Percentiles rank a stretch among this genome's conserved stretches.
These are phyloP conservation scores for Sericinus montela DNA, from an alignment of 2,888 invertebrate genomes.

Conservation along the genomic window DNA sequence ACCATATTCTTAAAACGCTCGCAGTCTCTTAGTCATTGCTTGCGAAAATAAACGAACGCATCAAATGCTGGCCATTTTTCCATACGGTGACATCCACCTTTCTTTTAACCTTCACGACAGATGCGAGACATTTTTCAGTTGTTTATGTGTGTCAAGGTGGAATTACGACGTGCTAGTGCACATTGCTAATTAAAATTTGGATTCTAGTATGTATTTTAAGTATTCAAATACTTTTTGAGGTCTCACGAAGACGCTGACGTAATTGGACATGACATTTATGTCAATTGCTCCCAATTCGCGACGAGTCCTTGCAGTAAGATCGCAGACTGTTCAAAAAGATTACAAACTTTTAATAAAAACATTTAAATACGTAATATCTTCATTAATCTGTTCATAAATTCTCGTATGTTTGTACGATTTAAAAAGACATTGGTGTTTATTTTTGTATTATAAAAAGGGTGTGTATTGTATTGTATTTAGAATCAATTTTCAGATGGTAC, in stretches of 20 bases:
- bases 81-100: conserved; percentile 50
- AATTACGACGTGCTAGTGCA: conserved; percentile 15
- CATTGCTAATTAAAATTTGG: conserved; percentile 20
- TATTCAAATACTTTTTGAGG: conserved; percentile 19
- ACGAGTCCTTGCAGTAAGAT: conserved; percentile 8
- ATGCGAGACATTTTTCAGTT: conserved; percentile 40
- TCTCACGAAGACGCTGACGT: conserved; percentile 15
- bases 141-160: conserved; percentile 55
- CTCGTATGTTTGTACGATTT: too few relatives aligned
- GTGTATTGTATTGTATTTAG: too few relatives aligned
- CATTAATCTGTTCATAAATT: too few relatives aligned
- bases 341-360: neutral
- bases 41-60: conserved; percentile 42
- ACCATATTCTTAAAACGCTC: too few relatives aligned
- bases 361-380: too few relatives aligned
- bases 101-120: conserved; percentile 43
- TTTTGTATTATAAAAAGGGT: too few relatives aligned
- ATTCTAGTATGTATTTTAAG: conserved; percentile 15
- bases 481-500: too few relatives aligned
- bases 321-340: conserved; percentile 3
- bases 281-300: conserved; percentile 13
- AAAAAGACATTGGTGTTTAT: too few relatives aligned
- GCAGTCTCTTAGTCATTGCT: neutral
- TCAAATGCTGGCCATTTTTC: conserved; percentile 46
- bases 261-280: conserved; percentile 18